phyloP scores from a whole-genome alignment of 1,140 invertebrate species.

The Drosophila lini region DNA sequence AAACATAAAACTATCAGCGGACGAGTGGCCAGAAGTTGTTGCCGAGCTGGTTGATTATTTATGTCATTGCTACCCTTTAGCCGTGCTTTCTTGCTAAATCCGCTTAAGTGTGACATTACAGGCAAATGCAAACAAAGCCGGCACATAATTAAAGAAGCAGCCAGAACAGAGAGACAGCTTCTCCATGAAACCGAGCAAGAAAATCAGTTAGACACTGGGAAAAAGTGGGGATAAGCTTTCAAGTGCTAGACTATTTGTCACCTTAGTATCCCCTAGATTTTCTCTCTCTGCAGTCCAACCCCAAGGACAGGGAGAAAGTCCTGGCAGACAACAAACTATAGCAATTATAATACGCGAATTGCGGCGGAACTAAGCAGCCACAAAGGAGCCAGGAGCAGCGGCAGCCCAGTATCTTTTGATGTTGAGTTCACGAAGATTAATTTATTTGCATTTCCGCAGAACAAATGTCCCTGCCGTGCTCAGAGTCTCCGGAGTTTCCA shows the following conservation, averaged over 20 bases:
- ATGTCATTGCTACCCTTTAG: constrained; percentile 68
- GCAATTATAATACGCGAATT: constrained; percentile 66
- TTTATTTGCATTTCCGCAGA: constrained; percentile 55
- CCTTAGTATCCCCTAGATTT: background rate
- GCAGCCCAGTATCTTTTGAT: constrained; percentile 48
- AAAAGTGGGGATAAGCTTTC: background rate
- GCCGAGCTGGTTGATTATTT: constrained; percentile 54
- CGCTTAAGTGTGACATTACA: constrained; percentile 71
- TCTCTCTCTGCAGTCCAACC: constrained; percentile 10
- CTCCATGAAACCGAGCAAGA: constrained; percentile 8
- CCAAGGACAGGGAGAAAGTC: background rate
- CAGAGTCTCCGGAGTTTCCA: constrained; percentile 21
- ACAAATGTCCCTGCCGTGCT: constrained; percentile 26
- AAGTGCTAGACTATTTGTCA: background rate
- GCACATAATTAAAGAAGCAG: constrained; percentile 56
- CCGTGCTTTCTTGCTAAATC: constrained; percentile 40
- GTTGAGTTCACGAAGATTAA: constrained; percentile 64
- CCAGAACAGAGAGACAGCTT: constrained; percentile 1
- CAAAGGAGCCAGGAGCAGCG: constrained; percentile 30
- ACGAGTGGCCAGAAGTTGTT: constrained; percentile 38
- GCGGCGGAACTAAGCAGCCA: constrained; percentile 44
- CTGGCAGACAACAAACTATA: constrained; percentile 68
- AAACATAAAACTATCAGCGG: constrained; percentile 78
- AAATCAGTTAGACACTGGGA: constrained; percentile 13
- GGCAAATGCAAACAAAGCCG: constrained; percentile 67